Conservation (phyloP, 1,140 invertebrate genomes). For the Bombyx mori region ASM3026992v2 NC_085110.1:5471501-5472000, state of each 20-base stretch:
- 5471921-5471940: no score
- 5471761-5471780: no score
- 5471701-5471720: conserved; percentile 7
- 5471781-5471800: no score
- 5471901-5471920: no score
- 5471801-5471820: no score
- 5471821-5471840: no score
- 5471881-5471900: no score
- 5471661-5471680: conserved; percentile 70
- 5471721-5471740: conserved; percentile 12
- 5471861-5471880: no score
- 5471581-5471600: conserved; percentile 44
- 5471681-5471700: conserved; percentile 32
- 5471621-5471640: conserved; percentile 69
- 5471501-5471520: conserved; percentile 32
- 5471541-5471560: conserved; percentile 57
- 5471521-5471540: conserved; percentile 61
- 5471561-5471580: conserved; percentile 58
- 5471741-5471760: conserved; percentile 7
- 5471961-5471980: no score
- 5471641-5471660: conserved; percentile 64
- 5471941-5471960: no score
- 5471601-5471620: conserved; percentile 67
- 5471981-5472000: no score
- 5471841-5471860: no score